A percentile compares a stretch with the other conserved stretches of the same genome.
Evolutionary conservation across 1,140 invertebrate genomes (phyloP).

Genomic region (Dermatophagoides farinae): DNA sequence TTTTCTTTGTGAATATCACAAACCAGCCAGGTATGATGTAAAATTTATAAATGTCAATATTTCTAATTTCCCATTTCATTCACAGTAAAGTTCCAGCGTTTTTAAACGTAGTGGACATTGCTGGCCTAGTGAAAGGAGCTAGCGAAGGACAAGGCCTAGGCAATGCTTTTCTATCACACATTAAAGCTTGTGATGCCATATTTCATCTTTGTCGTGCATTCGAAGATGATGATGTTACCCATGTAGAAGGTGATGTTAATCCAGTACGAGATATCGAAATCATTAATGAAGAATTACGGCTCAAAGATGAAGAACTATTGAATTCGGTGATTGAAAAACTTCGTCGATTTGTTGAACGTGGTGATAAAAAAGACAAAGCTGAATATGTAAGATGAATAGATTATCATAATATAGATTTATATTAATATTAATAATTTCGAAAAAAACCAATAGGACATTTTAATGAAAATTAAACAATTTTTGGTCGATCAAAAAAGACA

Average conservation of each 20-base stretch:
- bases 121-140: slow-evolving; percentile 91
- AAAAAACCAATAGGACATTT: slow-evolving; percentile 41
- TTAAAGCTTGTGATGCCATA: slow-evolving; percentile 94
- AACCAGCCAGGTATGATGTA: slow-evolving; percentile 67
- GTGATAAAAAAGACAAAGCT: slow-evolving; percentile 86
- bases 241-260: slow-evolving; percentile 94
- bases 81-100: slow-evolving; percentile 79
- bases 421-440: background rate
- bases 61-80: slow-evolving; percentile 14
- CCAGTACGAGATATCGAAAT: slow-evolving; percentile 90
- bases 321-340: slow-evolving; percentile 58
- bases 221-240: slow-evolving; percentile 92
- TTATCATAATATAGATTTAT: background rate
- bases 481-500: slow-evolving; percentile 77
- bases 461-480: slow-evolving; percentile 63
- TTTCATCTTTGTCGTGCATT: slow-evolving; percentile 96
- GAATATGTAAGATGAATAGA: slow-evolving; percentile 55
- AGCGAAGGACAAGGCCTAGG: slow-evolving; percentile 93
- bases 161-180: slow-evolving; percentile 95
- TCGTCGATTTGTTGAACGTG: slow-evolving; percentile 62
- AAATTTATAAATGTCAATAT: background rate
- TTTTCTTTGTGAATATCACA: slow-evolving; percentile 76
- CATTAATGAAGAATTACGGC: slow-evolving; percentile 76
- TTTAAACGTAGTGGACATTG: slow-evolving; percentile 92
- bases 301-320: slow-evolving; percentile 82